Percentiles rank a stretch among this genome's conserved stretches.
These are phyloP conservation scores for Brevimyrus niger DNA, from an alignment of 2,113 vertebrate genomes.

Conservation along the genomic window DNA sequence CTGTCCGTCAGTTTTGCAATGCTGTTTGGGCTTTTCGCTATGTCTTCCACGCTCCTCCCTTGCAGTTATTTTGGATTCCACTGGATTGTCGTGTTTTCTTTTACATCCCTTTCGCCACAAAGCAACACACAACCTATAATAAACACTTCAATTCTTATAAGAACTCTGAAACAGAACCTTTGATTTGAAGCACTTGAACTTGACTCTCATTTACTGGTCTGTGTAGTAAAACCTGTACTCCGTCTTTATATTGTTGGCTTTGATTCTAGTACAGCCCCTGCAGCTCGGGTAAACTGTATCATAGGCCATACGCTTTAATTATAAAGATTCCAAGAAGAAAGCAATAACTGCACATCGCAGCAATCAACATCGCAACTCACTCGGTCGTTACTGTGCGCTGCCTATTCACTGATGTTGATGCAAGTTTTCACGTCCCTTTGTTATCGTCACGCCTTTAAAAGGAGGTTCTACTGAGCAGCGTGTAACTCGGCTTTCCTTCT, in stretches of 20 bases:
- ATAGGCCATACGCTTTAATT: neutral
- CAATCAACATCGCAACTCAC: neutral
- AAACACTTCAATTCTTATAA: neutral
- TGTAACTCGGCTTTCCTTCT: slow-evolving; percentile 40
- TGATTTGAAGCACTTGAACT: neutral
- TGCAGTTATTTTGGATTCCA: slow-evolving; percentile 19
- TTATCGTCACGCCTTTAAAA: slow-evolving; percentile 47
- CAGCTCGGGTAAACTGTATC: neutral
- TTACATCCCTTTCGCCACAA: neutral
- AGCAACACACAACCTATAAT: neutral
- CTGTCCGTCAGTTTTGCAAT: slow-evolving; percentile 39
- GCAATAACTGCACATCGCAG: neutral
- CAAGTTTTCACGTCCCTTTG: slow-evolving; percentile 55
- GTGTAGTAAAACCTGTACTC: neutral
- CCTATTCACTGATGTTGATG: slow-evolving; percentile 58
- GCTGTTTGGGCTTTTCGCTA: slow-evolving; percentile 22
- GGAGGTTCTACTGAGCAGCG: neutral
- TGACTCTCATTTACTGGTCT: neutral
- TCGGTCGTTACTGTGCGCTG: slow-evolving; percentile 19
- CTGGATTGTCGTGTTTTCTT: slow-evolving; percentile 20
- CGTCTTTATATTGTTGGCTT: neutral
- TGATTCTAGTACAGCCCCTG: neutral
- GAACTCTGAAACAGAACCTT: neutral
- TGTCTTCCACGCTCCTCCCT: slow-evolving; percentile 34
- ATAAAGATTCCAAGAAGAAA: neutral